Percentiles rank a stretch among this genome's conserved stretches.
Conservation (phyloP, 2,888 invertebrate species). For the Adineta ricciae region DNA sequence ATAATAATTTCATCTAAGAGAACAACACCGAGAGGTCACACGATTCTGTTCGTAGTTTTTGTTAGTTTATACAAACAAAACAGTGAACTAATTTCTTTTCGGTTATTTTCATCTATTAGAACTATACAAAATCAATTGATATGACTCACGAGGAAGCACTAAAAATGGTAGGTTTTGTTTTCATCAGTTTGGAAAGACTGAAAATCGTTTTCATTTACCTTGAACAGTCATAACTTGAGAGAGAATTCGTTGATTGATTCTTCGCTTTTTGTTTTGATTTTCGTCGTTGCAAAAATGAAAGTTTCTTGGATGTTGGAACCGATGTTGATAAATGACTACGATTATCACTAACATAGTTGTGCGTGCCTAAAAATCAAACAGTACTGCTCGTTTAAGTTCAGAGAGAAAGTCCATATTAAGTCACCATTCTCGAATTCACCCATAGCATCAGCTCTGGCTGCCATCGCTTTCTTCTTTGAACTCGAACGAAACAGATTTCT, state of each 20-base stretch:
- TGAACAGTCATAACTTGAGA: background rate
- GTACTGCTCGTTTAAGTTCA: no score
- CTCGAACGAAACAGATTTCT: background rate
- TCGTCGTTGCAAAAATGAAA: background rate
- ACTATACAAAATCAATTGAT: background rate
- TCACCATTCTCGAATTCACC: background rate
- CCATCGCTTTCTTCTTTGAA: background rate
- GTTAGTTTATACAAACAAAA: background rate
- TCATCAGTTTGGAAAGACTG: background rate
- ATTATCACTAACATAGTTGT: background rate
- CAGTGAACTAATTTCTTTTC: background rate
- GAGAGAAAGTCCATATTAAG: background rate
- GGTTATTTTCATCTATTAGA: no score
- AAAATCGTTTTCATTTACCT: background rate
- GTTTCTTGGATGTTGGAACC: background rate
- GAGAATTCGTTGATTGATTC: background rate
- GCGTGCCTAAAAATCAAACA: background rate
- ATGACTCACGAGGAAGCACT: background rate
- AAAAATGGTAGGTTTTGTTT: background rate
- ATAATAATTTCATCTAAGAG: background rate
- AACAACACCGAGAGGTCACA: background rate
- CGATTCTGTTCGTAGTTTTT: background rate
- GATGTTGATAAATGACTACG: background rate
- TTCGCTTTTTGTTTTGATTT: constrained; percentile 13
- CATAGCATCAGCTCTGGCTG: background rate